Conservation (phyloP, 2,113 vertebrate species). For the Phaethornis superciliosus region DNA sequence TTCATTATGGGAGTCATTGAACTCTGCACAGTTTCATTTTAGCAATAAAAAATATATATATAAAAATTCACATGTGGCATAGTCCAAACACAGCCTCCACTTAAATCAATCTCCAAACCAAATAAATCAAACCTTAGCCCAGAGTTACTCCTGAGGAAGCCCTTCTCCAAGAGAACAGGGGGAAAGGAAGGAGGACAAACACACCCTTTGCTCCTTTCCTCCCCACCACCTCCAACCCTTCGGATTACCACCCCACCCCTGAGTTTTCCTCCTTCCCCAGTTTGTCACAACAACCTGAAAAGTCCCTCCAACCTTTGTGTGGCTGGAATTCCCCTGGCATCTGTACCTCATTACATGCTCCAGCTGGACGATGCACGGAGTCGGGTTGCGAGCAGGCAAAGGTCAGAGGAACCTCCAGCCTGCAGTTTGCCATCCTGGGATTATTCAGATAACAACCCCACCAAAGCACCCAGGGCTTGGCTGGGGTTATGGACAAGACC, state of each 20-base stretch:
- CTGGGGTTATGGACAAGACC: not conserved
- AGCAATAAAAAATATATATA: not conserved
- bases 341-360: slow-evolving; percentile 68
- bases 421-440: not conserved
- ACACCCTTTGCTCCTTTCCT: fast-evolving
- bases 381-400: slow-evolving; percentile 36
- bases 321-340: slow-evolving; percentile 31
- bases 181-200: not conserved
- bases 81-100: not conserved
- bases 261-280: not conserved
- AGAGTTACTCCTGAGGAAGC: not conserved
- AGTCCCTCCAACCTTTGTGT: not conserved
- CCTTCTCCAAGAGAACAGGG: fast-evolving
- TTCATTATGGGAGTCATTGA: fast-evolving
- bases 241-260: not conserved
- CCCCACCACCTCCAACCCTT: not conserved
- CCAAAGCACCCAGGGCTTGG: not conserved
- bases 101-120: not conserved
- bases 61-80: fast-evolving
- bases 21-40: not conserved
- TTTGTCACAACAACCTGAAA: not conserved
- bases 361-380: not conserved
- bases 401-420: slow-evolving; percentile 57
- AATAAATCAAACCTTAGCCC: not conserved
- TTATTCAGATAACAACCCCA: slow-evolving; percentile 40